phyloP scores from a whole-genome alignment of 2,888 invertebrate species.

The Ophioninae sp. region DNA sequence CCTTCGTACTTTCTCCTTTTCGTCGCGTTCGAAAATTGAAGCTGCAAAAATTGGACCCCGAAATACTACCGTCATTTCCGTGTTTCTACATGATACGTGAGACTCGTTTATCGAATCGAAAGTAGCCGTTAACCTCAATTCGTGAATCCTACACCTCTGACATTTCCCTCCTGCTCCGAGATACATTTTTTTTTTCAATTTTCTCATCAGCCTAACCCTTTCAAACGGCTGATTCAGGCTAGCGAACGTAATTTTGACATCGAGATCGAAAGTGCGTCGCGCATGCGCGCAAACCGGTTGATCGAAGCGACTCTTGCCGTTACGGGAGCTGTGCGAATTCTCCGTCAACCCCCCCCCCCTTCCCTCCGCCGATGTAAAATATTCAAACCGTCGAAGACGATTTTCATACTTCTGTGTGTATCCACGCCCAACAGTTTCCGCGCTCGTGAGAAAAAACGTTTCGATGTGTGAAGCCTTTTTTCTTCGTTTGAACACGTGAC shows the following conservation, averaged over 20 bases:
- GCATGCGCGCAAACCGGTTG: background rate
- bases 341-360: background rate
- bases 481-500: constrained; percentile 51
- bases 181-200: too few species aligned
- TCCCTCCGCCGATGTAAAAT: background rate
- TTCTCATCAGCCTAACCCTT: too few species aligned
- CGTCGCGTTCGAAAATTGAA: too few species aligned
- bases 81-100: too few species aligned
- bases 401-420: background rate
- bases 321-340: background rate
- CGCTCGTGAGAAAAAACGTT: background rate
- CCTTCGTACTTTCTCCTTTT: too few species aligned
- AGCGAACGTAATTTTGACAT: too few species aligned
- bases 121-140: background rate
- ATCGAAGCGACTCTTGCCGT: background rate
- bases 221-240: too few species aligned
- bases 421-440: background rate
- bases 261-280: background rate
- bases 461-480: constrained; percentile 49
- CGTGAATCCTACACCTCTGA: too few species aligned
- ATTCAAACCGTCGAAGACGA: background rate
- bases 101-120: background rate
- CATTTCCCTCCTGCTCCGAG: too few species aligned
- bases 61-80: too few species aligned
- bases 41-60: too few species aligned